Evolutionary conservation across 1,140 invertebrate genomes (phyloP).

Genomic region (Eupristina koningsbergeri): DNA sequence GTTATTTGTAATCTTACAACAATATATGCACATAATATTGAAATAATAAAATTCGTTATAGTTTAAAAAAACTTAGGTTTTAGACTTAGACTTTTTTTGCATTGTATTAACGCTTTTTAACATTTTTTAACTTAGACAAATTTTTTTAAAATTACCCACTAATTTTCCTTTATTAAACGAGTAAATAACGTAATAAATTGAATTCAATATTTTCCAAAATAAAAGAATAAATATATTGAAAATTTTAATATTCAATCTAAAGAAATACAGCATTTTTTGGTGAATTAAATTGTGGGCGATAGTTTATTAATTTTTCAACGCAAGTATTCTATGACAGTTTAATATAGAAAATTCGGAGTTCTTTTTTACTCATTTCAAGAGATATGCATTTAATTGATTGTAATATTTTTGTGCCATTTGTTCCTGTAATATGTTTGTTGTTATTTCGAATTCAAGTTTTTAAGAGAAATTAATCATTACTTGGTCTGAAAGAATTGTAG

Average conservation of each 20-base stretch:
- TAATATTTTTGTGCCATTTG: not conserved
- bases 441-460: slow-evolving; percentile 2
- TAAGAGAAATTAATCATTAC: slow-evolving; percentile 15
- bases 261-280: not conserved
- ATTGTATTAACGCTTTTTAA: not conserved
- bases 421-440: not conserved
- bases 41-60: slow-evolving; percentile 28
- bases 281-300: slow-evolving; percentile 3
- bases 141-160: not conserved
- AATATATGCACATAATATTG: slow-evolving; percentile 32
- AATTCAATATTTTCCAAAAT: not conserved
- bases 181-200: not conserved
- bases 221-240: slow-evolving; percentile 1
- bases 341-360: slow-evolving; percentile 17
- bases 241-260: not conserved
- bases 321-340: not conserved
- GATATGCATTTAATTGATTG: slow-evolving; percentile 27
- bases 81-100: not conserved
- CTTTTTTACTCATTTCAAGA: not conserved
- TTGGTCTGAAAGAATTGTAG: slow-evolving; percentile 36
- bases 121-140: not conserved
- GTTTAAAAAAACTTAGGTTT: slow-evolving; percentile 6
- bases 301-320: slow-evolving; percentile 4
- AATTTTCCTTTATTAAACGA: not conserved
- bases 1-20: slow-evolving; percentile 16